Evolutionary conservation across 2,888 invertebrate species (phyloP), one percentile per base, ranked within the genome.

Genomic region (Unio delphinus): DNA sequence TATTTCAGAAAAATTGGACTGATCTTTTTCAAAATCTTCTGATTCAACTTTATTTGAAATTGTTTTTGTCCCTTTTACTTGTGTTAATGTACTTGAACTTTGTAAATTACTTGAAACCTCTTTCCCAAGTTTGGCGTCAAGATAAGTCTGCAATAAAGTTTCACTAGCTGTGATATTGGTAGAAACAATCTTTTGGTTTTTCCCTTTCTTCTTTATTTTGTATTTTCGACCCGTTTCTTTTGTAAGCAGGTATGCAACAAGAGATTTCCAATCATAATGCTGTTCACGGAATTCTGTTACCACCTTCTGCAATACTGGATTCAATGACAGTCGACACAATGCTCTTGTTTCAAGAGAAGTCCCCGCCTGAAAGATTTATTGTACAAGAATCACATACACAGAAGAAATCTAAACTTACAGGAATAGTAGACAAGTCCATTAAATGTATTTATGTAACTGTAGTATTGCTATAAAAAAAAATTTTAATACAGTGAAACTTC

Each of bases 181-280:
- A 45, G 45, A 15, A 45, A 45, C 45, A 15, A 15, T 45, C 45
- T 45, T 45, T 15, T 45, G 45, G 45, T 45, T 45, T 15, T 62
- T 64, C 11, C 55, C 45, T 45, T 75, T 76, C 58, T 72, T 73
- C 61, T 74, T 80, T 55, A 75, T 75, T 62, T 76, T 78, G 63
- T 76, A 79, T n/a, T 81, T 68, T 3, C 84, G 66, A 1, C 83
- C 82, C 1, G 84, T 82, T 57, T 80, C 80, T 71, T 84, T 84
- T 23, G 73, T 69, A 45, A 80, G 63, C 4, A 85, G 61, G 59
- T 74, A 85, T 7, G 80, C 80, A 8, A 80, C 78, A 54, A 85
- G 71, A 11, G 80, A 76, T 54, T 72, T 73, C 85, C 85, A 85
- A 64, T 85, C 85, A 11, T 66, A 45, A 62, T 85, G 85, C 26